These are phyloP conservation scores for Zoanthus sansibaricus DNA, from an alignment of 92 coral and sea anemone species.

Conservation along the genomic window DNA sequence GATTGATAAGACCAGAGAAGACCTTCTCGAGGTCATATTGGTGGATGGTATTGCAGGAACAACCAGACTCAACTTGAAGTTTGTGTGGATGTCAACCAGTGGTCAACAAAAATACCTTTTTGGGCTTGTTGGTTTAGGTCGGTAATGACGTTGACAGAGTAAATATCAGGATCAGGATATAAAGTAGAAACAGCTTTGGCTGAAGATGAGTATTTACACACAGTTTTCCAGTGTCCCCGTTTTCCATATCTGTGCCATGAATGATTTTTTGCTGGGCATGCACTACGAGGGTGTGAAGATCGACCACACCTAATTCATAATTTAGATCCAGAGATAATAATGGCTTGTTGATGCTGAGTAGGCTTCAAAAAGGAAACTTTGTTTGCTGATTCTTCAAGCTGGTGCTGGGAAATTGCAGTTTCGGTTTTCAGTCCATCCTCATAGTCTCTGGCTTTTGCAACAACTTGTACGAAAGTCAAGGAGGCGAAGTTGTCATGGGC, in stretches of 20 bases:
- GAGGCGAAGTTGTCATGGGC: no score
- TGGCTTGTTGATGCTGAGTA: neutral
- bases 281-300: slow-evolving; percentile 44
- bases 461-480: no score
- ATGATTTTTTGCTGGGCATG: slow-evolving; percentile 63
- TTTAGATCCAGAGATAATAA: neutral
- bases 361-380: no score
- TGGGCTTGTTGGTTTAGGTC: slow-evolving; percentile 49
- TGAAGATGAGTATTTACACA: slow-evolving; percentile 45
- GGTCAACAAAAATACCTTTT: slow-evolving; percentile 71
- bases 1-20: slow-evolving; percentile 13
- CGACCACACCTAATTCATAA: neutral
- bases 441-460: no score
- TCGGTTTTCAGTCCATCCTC: no score
- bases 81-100: slow-evolving; percentile 45
- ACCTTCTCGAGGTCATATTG: slow-evolving; percentile 66
- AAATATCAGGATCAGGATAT: neutral
- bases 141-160: slow-evolving; percentile 33
- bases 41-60: slow-evolving; percentile 12
- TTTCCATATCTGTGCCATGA: slow-evolving; percentile 62
- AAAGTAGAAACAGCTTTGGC: slow-evolving; percentile 35
- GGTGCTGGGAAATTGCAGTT: neutral
- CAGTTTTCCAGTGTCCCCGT: slow-evolving; percentile 66
- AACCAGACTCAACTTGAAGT: slow-evolving; percentile 48
- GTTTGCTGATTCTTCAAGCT: no score